A percentile compares a stretch with the other conserved stretches of the same genome.
Conservation (phyloP, 2,113 vertebrate genomes). For the Tyrannus savana region DNA sequence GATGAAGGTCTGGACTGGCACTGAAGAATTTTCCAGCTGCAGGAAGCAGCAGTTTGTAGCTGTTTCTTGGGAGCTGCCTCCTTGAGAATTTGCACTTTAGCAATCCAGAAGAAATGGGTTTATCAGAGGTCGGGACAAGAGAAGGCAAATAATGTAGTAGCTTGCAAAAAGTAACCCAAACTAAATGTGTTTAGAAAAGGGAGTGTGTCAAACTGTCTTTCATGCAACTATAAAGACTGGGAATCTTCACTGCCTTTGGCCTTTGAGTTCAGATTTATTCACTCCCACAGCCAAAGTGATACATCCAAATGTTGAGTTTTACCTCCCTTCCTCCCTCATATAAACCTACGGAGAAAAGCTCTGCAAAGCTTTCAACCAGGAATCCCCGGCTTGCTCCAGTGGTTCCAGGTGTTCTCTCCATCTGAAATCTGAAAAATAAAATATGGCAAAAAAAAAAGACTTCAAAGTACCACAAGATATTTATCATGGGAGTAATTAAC, state of each 20-base stretch:
- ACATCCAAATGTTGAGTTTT: background rate
- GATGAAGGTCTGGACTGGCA: background rate
- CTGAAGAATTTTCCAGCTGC: background rate
- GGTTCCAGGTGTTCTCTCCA: background rate
- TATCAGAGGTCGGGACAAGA: background rate
- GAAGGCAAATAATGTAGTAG: background rate
- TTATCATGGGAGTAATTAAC: background rate
- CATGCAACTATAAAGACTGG: background rate
- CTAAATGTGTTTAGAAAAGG: conserved; percentile 24
- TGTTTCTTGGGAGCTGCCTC: background rate
- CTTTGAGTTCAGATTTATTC: conserved; percentile 39
- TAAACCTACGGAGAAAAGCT: background rate
- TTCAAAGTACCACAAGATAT: background rate
- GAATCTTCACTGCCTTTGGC: conserved; percentile 6
- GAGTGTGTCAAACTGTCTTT: background rate
- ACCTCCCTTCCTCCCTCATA: background rate
- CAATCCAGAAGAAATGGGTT: background rate
- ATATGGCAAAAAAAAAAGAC: background rate
- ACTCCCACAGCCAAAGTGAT: conserved; percentile 43
- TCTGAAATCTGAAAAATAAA: background rate
- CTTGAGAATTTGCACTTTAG: background rate
- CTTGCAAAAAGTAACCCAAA: background rate
- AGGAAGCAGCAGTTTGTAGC: background rate
- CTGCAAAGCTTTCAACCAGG: background rate
- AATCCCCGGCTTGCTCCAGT: too few relatives aligned